Conservation (phyloP, 2,888 invertebrate genomes). For the Leptinotarsa rubiginosa region DNA sequence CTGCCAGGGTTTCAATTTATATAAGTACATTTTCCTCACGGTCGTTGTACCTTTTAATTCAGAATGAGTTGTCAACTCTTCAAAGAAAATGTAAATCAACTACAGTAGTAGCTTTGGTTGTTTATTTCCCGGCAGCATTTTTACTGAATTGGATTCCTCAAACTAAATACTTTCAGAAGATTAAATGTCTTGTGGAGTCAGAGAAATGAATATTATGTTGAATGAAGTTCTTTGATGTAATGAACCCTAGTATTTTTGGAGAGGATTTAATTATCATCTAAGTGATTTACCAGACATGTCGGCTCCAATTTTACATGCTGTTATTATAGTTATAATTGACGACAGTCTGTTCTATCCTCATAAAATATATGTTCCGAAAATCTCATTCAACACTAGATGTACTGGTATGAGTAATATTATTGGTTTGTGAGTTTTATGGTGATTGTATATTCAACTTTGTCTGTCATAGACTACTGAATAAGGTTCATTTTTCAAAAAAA, state of each 20-base stretch:
- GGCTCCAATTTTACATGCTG: too few relatives aligned
- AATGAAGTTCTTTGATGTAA: neutral
- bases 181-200: neutral
- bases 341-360: too few relatives aligned
- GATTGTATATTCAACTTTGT: too few relatives aligned
- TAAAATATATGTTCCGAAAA: too few relatives aligned
- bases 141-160: neutral
- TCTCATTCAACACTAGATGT: too few relatives aligned
- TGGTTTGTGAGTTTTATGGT: too few relatives aligned
- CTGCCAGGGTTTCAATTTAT: too few relatives aligned
- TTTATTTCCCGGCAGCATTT: neutral
- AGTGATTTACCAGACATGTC: neutral
- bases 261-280: neutral
- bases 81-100: neutral
- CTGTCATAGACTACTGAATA: too few relatives aligned
- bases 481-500: too few relatives aligned
- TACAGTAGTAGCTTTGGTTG: neutral
- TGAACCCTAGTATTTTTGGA: neutral
- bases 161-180: neutral
- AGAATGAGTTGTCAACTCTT: neutral
- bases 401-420: too few relatives aligned
- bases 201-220: constrained; percentile 12
- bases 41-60: neutral
- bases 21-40: too few relatives aligned
- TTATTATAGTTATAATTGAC: too few relatives aligned